phyloP scores from a whole-genome alignment of 1,140 invertebrate genomes.

The Euura lappo region DNA sequence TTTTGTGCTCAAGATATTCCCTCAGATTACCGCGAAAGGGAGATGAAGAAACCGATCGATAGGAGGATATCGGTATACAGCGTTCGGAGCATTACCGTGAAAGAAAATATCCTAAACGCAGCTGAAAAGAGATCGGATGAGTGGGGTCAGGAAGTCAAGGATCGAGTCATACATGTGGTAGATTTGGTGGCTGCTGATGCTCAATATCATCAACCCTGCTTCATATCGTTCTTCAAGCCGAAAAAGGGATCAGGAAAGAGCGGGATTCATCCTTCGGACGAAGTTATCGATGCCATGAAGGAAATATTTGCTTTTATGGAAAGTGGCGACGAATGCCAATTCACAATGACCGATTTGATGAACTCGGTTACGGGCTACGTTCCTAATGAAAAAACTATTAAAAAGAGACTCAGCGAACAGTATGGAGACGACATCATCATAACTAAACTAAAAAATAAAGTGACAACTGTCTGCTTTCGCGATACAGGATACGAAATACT shows the following conservation, averaged over 20 bases:
- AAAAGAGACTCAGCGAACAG: conserved; percentile 16
- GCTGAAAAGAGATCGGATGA: background rate
- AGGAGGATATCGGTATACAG: no score
- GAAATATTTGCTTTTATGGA: conserved; percentile 10
- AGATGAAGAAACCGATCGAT: no score
- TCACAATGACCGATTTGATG: conserved; percentile 13
- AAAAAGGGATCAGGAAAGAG: background rate
- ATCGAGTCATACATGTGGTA: conserved; percentile 10
- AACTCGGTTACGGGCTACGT: conserved; percentile 2
- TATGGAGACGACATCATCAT: conserved; percentile 18
- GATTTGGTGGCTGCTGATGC: conserved; percentile 14
- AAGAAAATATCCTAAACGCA: background rate
- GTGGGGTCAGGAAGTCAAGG: conserved; percentile 8
- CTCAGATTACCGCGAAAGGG: no score
- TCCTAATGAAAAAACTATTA: background rate
- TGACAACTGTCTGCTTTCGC: conserved; percentile 15
- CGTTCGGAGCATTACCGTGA: no score
- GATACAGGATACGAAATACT: conserved; percentile 12
- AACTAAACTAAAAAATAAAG: conserved; percentile 9
- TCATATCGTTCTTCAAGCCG: conserved; percentile 8
- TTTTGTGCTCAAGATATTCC: no score
- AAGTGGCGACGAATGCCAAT: conserved; percentile 17
- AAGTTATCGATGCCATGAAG: background rate
- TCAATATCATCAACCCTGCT: conserved; percentile 11
- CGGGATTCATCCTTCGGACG: background rate